These are phyloP conservation scores for Neomicropteryx cornuta DNA, from an alignment of 1,140 invertebrate species.

Conservation along the genomic window DNA sequence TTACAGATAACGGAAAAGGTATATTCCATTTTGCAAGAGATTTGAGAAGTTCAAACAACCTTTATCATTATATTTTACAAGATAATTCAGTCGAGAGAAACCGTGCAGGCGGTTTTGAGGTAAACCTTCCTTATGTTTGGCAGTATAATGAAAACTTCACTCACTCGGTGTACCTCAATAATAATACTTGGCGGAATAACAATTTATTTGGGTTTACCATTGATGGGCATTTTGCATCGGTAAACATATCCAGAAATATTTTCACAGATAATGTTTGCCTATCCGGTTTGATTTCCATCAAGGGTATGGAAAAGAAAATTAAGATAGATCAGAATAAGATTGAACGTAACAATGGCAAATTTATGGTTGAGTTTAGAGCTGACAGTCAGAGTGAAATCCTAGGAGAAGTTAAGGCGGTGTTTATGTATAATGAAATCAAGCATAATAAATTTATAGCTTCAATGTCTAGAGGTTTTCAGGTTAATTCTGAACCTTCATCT, in stretches of 20 bases:
- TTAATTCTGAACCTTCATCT: slow-evolving; percentile 56
- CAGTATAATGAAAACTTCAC: slow-evolving; percentile 92
- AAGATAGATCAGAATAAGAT: slow-evolving; percentile 70
- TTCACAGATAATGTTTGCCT: slow-evolving; percentile 81
- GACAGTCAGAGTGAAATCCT: slow-evolving; percentile 91
- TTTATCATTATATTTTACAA: slow-evolving; percentile 87
- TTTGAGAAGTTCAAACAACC: slow-evolving; percentile 82
- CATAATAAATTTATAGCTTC: slow-evolving; percentile 47
- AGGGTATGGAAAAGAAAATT: slow-evolving; percentile 96
- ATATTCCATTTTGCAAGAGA: slow-evolving; percentile 83
- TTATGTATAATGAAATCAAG: slow-evolving; percentile 68
- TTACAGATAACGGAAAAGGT: slow-evolving; percentile 75
- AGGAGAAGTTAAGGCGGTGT: slow-evolving; percentile 68
- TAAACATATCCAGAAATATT: slow-evolving; percentile 74
- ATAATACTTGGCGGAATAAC: slow-evolving; percentile 81
- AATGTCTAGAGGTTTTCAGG: slow-evolving; percentile 30
- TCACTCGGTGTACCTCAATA: slow-evolving; percentile 74
- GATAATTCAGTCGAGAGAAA: slow-evolving; percentile 84
- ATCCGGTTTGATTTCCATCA: slow-evolving; percentile 69
- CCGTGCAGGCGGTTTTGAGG: slow-evolving; percentile 67
- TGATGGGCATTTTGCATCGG: slow-evolving; percentile 81
- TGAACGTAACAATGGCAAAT: slow-evolving; percentile 70
- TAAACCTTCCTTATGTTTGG: slow-evolving; percentile 86
- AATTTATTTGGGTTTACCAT: slow-evolving; percentile 74
- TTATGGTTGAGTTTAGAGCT: slow-evolving; percentile 79